Percentiles rank a stretch among this genome's conserved stretches.
phyloP scores from a whole-genome alignment of 2,113 vertebrate species.

The Gymnarchus niloticus region DNA sequence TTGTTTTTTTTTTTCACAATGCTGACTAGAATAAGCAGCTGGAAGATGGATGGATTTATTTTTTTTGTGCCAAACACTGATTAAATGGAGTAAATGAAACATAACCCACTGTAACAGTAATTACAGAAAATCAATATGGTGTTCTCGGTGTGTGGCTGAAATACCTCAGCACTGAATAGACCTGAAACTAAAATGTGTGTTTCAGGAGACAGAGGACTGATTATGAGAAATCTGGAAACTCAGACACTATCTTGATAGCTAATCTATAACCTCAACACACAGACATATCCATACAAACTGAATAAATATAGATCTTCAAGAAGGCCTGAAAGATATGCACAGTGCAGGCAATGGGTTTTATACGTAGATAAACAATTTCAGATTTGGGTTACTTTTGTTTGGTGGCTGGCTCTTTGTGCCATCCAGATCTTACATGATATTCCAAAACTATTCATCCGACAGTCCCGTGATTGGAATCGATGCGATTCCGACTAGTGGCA shows the following conservation, averaged over 20 bases:
- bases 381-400: not conserved
- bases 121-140: not conserved
- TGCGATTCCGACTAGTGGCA: too few relatives aligned
- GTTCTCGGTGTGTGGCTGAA: not conserved
- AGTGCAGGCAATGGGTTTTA: not conserved
- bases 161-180: slow-evolving; percentile 1
- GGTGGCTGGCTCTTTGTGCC: not conserved
- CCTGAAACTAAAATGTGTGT: not conserved
- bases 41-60: too few relatives aligned
- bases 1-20: not conserved
- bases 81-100: not conserved
- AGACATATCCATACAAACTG: not conserved
- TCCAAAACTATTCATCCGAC: not conserved
- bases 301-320: not conserved
- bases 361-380: not conserved
- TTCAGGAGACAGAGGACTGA: not conserved
- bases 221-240: not conserved
- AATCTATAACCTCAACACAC: not conserved
- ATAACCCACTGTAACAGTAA: not conserved
- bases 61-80: not conserved
- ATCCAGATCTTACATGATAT: not conserved
- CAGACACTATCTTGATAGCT: not conserved
- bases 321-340: not conserved
- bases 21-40: too few relatives aligned
- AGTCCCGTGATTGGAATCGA: not conserved